Evolutionary conservation across 2,113 vertebrate species (phyloP), one percentile per base, ranked within the genome.

Genomic region (Craseonycteris thonglongyai): DNA sequence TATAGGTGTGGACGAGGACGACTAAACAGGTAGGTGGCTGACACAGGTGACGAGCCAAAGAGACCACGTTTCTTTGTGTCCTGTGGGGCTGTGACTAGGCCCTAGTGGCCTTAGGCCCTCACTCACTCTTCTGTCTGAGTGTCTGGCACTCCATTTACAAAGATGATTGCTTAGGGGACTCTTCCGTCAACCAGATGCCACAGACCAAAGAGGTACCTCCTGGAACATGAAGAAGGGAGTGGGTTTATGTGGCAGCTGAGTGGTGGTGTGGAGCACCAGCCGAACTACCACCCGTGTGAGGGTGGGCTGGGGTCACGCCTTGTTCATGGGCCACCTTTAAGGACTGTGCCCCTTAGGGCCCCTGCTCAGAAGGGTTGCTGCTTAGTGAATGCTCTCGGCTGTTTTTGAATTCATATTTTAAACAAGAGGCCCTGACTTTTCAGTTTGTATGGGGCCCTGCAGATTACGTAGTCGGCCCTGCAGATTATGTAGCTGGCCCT

Each of bases 31-130:
- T 26, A 1, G 76, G 54, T 15, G 22, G 24, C 3, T 3, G 24
- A 16, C 33, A 3, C 4, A 19, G 35, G 6, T 49, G 63, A 49
- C 47, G 15, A 19, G 18, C 63, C 33, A 8, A 14, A 15, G 19
- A 63, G 45, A 15, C 5, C 35, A 6, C 33, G 5, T 33, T 19
- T 4, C 30, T 49, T 59, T 45, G 78, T 16, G 47, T 40, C 22
- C 0, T 1, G 1, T 13, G 12, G 54, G 30, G 22, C 56, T 9
- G 58, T 19, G n/a, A 5, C 59, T 15, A 26, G 71, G 54, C 11
- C 11, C 22, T 0, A 0, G 16, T 2, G 28, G 6, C 0, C 0
- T 26, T 33, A 40, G 40, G 21, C 16, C 2, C 49, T 24, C 76
- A 26, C 69, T 40, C 83, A 13, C 26, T 15, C 14, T 28, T 59